phyloP scores from a whole-genome alignment of 2,888 invertebrate genomes.

The Parthenolecanium corni region DNA sequence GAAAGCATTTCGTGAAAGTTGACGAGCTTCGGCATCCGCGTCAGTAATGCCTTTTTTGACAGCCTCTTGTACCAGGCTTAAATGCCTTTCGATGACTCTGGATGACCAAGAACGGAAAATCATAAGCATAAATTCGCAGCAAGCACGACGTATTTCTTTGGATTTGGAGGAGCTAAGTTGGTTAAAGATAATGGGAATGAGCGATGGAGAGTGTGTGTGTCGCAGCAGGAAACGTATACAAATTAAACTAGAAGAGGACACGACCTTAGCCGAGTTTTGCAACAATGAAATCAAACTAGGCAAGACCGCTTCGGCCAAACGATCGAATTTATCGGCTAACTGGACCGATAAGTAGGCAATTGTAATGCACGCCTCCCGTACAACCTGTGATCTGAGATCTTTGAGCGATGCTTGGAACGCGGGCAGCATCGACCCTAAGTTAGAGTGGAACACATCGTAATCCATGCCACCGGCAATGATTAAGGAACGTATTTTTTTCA shows the following conservation, averaged over 20 bases:
- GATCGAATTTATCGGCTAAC: conserved; percentile 59
- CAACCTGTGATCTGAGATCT: conserved; percentile 85
- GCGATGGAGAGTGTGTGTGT: conserved; percentile 65
- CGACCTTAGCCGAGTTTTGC: conserved; percentile 91
- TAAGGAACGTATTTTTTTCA: conserved; percentile 74
- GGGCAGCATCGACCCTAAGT: conserved; percentile 65
- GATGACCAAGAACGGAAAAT: conserved; percentile 78
- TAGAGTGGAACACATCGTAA: conserved; percentile 57
- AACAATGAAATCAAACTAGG: conserved; percentile 77
- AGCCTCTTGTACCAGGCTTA: conserved; percentile 63
- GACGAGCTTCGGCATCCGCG: conserved; percentile 83
- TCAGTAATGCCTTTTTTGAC: conserved; percentile 79
- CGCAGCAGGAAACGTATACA: conserved; percentile 79
- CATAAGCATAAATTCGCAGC: conserved; percentile 71
- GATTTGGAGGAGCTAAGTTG: conserved; percentile 77
- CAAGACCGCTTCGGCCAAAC: conserved; percentile 70
- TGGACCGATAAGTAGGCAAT: conserved; percentile 83
- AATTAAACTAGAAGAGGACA: conserved; percentile 77
- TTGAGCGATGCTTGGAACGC: conserved; percentile 71
- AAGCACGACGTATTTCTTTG: conserved; percentile 70
- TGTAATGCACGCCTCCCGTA: conserved; percentile 90
- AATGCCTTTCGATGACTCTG: conserved; percentile 67
- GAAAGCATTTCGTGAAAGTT: conserved; percentile 65
- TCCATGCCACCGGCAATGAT: conserved; percentile 69
- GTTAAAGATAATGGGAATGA: conserved; percentile 65